These are phyloP conservation scores for Desmophyllum pertusum DNA, from an alignment of 92 coral and sea anemone genomes.

Conservation along the genomic window DNA sequence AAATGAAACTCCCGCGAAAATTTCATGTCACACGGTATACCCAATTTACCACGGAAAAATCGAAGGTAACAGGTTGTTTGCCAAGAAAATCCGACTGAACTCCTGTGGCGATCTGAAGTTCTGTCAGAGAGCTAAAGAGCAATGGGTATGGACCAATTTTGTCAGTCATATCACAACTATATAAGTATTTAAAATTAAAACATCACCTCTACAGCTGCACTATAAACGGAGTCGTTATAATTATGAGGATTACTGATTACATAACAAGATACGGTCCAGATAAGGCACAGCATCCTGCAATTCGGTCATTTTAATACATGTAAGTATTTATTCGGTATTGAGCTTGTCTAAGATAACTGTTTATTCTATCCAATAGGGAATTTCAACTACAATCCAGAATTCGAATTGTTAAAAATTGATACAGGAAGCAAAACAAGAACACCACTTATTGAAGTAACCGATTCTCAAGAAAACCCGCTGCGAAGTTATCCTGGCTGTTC, in stretches of 20 bases:
- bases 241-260: not conserved
- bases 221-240: too few relatives aligned
- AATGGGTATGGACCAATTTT: not conserved
- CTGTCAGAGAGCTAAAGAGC: not conserved
- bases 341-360: not conserved
- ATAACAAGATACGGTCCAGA: not conserved
- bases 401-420: conserved; percentile 1
- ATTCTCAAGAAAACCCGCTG: not conserved
- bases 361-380: not conserved
- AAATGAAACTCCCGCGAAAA: too few relatives aligned
- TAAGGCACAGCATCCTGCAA: too few relatives aligned
- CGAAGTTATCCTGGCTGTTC: conserved; percentile 1
- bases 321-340: not conserved
- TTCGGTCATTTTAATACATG: not conserved
- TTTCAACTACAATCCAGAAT: not conserved
- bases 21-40: too few relatives aligned
- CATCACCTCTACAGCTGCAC: too few relatives aligned
- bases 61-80: too few relatives aligned
- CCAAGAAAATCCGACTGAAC: too few relatives aligned
- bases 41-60: too few relatives aligned
- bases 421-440: conserved; percentile 28
- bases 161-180: not conserved
- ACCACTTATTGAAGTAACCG: not conserved
- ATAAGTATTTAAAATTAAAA: too few relatives aligned
- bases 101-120: not conserved